These are phyloP conservation scores for Gouania willdenowi DNA, from an alignment of 2,797 vertebrate genomes.

Conservation along the genomic window DNA sequence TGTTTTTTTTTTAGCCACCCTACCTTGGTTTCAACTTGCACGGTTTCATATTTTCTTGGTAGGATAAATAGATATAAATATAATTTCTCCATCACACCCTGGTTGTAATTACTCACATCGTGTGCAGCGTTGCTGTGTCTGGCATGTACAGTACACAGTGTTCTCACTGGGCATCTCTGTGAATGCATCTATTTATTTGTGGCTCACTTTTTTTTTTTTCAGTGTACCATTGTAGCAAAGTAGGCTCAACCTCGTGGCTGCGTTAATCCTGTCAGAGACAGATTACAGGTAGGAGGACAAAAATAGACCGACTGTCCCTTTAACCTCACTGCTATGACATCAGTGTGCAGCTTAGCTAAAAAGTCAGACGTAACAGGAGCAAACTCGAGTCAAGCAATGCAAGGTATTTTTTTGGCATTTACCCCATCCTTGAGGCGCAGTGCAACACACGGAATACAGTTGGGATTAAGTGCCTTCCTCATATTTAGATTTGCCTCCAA, in stretches of 20 bases:
- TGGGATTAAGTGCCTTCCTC: no score
- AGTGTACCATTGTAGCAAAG: conserved; percentile 25
- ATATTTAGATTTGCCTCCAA: no score
- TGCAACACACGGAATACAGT: no score
- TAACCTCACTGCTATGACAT: conserved; percentile 55
- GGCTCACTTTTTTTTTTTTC: conserved; percentile 28
- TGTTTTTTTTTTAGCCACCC: no score
- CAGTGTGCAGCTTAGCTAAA: conserved; percentile 47
- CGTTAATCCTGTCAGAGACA: conserved; percentile 66
- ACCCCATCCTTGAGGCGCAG: background rate
- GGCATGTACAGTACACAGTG: conserved; percentile 11
- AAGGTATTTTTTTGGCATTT: no score
- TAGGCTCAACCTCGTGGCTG: conserved; percentile 32
- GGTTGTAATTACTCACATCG: background rate
- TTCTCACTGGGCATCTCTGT: conserved; percentile 6
- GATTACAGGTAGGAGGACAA: conserved; percentile 70
- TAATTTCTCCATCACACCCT: background rate
- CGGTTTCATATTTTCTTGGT: background rate
- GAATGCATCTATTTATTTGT: conserved; percentile 12
- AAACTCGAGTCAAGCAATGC: no score
- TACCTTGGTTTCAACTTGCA: no score
- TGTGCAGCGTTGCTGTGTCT: background rate
- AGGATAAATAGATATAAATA: background rate
- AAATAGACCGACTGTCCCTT: conserved; percentile 68
- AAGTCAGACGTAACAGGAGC: conserved; percentile 26